phyloP scores from a whole-genome alignment of 1,140 invertebrate genomes.

The Metopolophium dirhodum region DNA sequence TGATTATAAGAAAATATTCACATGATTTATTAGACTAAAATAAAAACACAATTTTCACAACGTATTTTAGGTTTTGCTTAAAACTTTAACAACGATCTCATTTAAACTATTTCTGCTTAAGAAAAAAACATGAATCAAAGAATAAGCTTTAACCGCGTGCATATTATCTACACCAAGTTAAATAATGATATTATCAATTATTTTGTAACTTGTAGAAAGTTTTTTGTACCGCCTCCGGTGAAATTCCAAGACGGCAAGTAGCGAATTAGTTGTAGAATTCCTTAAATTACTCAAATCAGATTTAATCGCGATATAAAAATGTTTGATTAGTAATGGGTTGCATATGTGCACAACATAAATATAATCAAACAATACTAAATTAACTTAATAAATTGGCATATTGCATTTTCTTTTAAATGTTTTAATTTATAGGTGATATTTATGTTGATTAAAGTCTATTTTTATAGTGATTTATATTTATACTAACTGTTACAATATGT shows the following conservation, averaged over 20 bases:
- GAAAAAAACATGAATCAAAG: neutral
- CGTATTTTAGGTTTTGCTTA: neutral
- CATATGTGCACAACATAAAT: neutral
- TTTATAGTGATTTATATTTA: neutral
- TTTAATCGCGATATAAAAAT: neutral
- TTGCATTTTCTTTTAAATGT: too few relatives aligned
- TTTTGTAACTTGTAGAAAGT: neutral
- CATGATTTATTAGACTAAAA: neutral
- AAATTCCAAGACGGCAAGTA: neutral
- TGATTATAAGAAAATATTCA: neutral
- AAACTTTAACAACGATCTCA: neutral
- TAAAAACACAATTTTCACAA: neutral
- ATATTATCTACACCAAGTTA: neutral
- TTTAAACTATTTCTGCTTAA: neutral
- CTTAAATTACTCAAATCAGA: neutral
- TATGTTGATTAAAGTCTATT: neutral
- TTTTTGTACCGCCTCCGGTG: neutral
- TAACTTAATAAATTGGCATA: neutral
- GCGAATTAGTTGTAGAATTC: neutral
- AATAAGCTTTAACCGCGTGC: neutral
- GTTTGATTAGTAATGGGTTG: neutral
- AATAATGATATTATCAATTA: neutral
- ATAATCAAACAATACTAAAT: neutral
- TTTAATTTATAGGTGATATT: neutral
- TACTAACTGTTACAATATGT: neutral